Conservation (phyloP, 2,797 vertebrate species). For the Micropoecilia bifurca region DNA sequence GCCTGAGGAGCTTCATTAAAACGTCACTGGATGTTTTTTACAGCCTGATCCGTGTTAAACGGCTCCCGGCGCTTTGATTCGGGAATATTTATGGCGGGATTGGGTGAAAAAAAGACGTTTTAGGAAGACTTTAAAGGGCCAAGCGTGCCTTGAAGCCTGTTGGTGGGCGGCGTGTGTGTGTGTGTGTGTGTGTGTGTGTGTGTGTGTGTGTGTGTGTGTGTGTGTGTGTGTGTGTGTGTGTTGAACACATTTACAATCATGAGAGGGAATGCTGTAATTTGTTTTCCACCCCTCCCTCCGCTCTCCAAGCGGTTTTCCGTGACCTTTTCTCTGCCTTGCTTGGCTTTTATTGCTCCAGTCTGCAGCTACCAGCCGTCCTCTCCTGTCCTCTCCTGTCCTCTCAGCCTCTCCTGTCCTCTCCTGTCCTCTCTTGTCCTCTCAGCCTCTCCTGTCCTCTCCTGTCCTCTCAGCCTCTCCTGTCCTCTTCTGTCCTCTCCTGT, state of each 20-base stretch:
- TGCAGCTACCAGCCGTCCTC: not conserved
- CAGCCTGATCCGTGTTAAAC: constrained; percentile 13
- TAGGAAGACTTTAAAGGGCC: constrained; percentile 18
- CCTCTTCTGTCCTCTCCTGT: too few relatives aligned
- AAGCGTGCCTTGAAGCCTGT: constrained; percentile 59
- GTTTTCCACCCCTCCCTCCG: not conserved
- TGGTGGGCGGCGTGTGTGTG: constrained; percentile 82
- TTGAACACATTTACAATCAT: constrained; percentile 84
- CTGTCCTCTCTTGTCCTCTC: too few relatives aligned
- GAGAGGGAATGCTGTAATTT: constrained; percentile 50
- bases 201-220: constrained; percentile 11
- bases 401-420: not conserved
- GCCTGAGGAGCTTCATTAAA: not conserved
- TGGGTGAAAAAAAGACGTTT: not conserved
- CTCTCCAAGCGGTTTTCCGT: not conserved
- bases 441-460: not conserved
- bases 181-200: not conserved
- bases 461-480: too few relatives aligned
- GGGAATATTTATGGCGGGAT: constrained; percentile 84
- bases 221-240: constrained; percentile 61
- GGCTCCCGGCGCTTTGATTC: constrained; percentile 45
- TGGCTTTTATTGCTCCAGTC: not conserved
- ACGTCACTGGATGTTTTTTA: not conserved
- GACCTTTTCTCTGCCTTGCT: not conserved
- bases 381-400: not conserved